A percentile compares a stretch with the other conserved stretches of the same genome.
These are phyloP conservation scores for Aptenodytes patagonicus DNA, from an alignment of 2,113 vertebrate species.

Conservation along the genomic window DNA sequence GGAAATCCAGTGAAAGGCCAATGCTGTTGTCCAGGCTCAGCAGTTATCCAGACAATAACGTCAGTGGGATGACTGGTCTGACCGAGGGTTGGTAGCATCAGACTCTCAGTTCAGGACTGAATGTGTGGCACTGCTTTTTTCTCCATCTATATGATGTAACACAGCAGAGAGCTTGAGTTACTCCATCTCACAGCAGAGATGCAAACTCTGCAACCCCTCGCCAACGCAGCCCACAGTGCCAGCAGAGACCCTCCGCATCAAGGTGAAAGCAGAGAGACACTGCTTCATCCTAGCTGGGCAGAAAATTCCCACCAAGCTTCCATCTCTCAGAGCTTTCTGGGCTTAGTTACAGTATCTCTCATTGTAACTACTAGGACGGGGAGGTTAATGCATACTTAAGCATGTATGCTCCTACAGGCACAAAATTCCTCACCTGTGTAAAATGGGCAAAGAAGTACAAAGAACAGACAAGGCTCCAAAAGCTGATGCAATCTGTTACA, in stretches of 20 bases:
- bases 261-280: neutral
- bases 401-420: neutral
- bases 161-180: neutral
- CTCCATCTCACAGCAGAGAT: neutral
- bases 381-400: neutral
- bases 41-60: neutral
- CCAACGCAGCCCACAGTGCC: neutral
- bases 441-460: neutral
- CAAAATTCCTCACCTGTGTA: neutral
- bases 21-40: neutral
- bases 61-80: neutral
- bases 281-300: neutral
- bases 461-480: constrained; percentile 8
- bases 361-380: neutral
- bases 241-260: neutral
- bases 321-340: neutral
- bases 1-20: neutral
- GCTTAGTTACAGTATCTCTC: neutral
- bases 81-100: neutral
- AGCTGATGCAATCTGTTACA: constrained; percentile 21
- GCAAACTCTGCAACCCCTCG: neutral
- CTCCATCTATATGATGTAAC: neutral
- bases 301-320: neutral
- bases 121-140: neutral
- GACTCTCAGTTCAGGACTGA: neutral